A percentile compares a stretch with the other conserved stretches of the same genome.
Conservation (phyloP, 2,113 vertebrate species). For the Astur gentilis region DNA sequence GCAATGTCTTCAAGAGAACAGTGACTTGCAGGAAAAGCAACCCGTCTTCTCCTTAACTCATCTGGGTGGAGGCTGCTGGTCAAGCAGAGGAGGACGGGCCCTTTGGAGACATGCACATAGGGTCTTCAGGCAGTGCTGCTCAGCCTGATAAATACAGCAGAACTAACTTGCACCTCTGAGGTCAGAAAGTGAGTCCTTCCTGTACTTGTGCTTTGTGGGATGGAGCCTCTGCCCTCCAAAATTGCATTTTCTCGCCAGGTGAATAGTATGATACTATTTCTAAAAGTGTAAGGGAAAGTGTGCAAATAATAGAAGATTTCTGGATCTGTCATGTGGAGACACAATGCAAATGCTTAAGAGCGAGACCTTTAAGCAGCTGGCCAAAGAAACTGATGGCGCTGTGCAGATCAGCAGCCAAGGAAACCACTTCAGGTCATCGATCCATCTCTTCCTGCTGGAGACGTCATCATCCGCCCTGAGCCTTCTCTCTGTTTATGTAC, state of each 20-base stretch:
- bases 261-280: neutral
- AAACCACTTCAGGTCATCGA: fast-evolving
- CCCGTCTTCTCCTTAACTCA: neutral
- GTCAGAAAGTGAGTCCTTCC: neutral
- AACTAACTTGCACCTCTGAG: neutral
- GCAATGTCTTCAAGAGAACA: neutral
- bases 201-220: neutral
- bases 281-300: neutral
- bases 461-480: fast-evolving
- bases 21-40: neutral
- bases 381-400: fast-evolving
- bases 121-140: neutral
- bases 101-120: fast-evolving
- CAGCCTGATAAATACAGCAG: neutral
- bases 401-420: neutral
- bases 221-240: neutral
- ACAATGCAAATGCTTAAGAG: neutral
- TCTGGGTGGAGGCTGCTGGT: neutral
- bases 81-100: neutral
- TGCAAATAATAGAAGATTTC: neutral
- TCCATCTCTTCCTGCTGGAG: neutral
- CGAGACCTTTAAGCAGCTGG: neutral
- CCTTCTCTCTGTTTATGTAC: neutral
- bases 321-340: neutral
- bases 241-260: neutral